A percentile compares a stretch with the other conserved stretches of the same genome.
phyloP scores from a whole-genome alignment of 2,113 vertebrate species.

The Pycnonotus jocosus region DNA sequence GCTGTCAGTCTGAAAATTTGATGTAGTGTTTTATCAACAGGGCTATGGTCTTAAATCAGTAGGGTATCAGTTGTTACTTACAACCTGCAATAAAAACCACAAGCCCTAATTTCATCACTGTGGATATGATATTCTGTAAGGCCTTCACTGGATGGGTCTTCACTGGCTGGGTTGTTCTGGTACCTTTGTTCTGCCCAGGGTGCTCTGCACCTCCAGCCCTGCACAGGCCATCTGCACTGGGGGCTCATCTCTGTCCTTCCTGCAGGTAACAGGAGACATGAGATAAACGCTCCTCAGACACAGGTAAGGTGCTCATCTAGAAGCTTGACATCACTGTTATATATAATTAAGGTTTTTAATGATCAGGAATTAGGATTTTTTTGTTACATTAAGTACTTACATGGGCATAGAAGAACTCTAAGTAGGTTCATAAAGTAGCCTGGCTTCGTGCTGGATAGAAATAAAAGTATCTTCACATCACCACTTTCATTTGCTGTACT shows the following conservation, averaged over 20 bases:
- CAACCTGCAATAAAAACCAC: not conserved
- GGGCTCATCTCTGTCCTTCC: not conserved
- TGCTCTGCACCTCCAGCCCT: not conserved
- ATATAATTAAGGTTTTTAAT: not conserved
- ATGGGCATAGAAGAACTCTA: not conserved
- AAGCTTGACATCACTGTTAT: not conserved
- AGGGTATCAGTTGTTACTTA: not conserved
- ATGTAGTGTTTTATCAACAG: not conserved
- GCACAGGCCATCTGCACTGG: accelerated
- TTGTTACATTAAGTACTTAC: not conserved
- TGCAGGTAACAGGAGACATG: accelerated
- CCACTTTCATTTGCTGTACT: not conserved
- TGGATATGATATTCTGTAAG: accelerated
- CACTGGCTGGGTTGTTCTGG: too few species aligned
- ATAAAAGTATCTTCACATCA: not conserved
- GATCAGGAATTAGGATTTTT: not conserved
- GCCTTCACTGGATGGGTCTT: not conserved
- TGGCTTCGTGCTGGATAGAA: not conserved
- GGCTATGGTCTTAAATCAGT: not conserved
- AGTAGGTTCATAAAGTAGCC: not conserved
- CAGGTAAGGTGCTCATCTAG: not conserved
- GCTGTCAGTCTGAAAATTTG: not conserved
- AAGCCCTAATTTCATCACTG: not conserved
- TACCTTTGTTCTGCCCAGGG: not conserved
- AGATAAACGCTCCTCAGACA: not conserved